These are phyloP conservation scores for Drosophila willistoni DNA, from an alignment of 1,140 invertebrate species.

Conservation along the genomic window DNA sequence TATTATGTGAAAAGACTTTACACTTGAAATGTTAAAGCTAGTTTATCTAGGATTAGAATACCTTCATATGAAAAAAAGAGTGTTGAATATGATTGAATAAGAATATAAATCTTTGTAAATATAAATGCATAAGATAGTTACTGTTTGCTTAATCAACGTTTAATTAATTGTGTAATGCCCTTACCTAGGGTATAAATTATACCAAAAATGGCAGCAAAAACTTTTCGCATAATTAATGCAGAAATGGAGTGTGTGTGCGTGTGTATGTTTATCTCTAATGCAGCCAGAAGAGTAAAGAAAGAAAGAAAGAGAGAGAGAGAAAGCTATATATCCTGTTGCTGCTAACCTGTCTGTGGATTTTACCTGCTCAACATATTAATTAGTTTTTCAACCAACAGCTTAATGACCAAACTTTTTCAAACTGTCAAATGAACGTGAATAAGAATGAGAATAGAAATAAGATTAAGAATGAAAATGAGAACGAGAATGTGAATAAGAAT, in stretches of 20 bases:
- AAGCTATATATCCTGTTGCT: constrained; percentile 1
- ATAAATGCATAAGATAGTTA: not conserved
- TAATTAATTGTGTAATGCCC: not conserved
- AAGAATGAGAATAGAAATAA: constrained; percentile 16
- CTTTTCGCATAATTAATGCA: constrained; percentile 77
- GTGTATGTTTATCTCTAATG: constrained; percentile 39
- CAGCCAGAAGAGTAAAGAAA: constrained; percentile 21
- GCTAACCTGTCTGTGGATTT: constrained; percentile 37
- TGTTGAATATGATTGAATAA: not conserved
- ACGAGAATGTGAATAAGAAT: constrained; percentile 12
- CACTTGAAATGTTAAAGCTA: too few species aligned
- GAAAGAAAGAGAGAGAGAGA: not conserved
- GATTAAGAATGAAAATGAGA: constrained; percentile 19
- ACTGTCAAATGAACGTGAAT: constrained; percentile 32
- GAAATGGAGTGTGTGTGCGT: constrained; percentile 36
- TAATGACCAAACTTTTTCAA: constrained; percentile 65
- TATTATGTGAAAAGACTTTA: too few species aligned
- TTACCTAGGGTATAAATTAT: constrained; percentile 29
- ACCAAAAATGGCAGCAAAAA: constrained; percentile 43
- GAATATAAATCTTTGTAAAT: not conserved
- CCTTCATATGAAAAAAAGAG: too few species aligned
- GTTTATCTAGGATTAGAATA: too few species aligned
- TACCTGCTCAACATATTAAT: constrained; percentile 73
- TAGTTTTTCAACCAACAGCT: constrained; percentile 67
- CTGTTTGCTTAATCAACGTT: not conserved